Percentiles rank a stretch among this genome's conserved stretches.
Evolutionary conservation across 92 coral and sea anemone species (phyloP).

Genomic region (Siderastrea radians): DNA sequence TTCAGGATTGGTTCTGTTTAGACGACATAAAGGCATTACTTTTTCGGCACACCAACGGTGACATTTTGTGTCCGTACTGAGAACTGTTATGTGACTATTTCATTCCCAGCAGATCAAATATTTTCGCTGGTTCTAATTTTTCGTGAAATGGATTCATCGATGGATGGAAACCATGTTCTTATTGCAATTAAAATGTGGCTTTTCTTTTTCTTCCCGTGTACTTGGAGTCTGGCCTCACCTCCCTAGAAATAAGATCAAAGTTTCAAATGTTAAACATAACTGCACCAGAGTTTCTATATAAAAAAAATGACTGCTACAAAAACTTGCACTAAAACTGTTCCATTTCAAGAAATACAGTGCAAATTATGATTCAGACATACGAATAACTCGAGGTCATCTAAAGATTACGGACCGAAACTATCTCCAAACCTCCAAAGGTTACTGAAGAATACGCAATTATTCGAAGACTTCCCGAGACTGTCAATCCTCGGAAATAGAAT

Average conservation of each 20-base stretch:
- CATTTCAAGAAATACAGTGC: too few relatives aligned
- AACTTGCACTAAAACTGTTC: too few relatives aligned
- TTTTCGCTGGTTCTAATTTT: too few relatives aligned
- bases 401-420: too few relatives aligned
- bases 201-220: slow-evolving; percentile 96
- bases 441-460: neutral
- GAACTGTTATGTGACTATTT: neutral
- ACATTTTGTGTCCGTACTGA: neutral
- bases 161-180: neutral
- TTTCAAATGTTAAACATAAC: neutral
- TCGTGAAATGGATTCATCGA: neutral
- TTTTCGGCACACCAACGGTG: neutral
- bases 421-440: neutral
- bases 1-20: too few relatives aligned
- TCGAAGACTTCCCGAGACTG: too few relatives aligned
- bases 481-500: too few relatives aligned
- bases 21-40: too few relatives aligned
- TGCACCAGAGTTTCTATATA: too few relatives aligned
- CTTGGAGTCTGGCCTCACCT: slow-evolving; percentile 91
- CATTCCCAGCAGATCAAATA: neutral
- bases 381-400: too few relatives aligned
- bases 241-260: slow-evolving; percentile 61
- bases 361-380: too few relatives aligned
- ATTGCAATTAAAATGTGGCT: slow-evolving; percentile 32
- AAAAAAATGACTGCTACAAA: too few relatives aligned